Evolutionary conservation across 1,140 invertebrate species (phyloP).

Genomic region (Dendroctonus valens): DNA sequence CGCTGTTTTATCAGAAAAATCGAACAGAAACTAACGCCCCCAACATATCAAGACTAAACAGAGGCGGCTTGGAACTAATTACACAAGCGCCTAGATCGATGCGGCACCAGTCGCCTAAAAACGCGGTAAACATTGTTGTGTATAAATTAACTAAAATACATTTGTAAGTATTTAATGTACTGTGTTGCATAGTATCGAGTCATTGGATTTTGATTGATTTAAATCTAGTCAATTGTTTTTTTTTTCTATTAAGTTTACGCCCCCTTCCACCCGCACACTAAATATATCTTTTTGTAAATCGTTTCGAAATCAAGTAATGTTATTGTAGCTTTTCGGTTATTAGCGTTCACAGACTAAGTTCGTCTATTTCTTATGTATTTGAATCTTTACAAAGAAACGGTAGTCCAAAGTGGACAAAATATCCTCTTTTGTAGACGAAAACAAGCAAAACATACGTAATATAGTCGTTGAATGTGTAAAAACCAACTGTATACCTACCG

Average conservation of each 20-base stretch:
- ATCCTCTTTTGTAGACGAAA: too few species aligned
- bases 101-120: constrained; percentile 12
- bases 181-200: constrained; percentile 44
- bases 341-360: constrained; percentile 3
- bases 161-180: constrained; percentile 41
- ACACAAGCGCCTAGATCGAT: background rate
- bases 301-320: constrained; percentile 38
- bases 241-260: constrained; percentile 33
- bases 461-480: too few species aligned
- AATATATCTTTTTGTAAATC: constrained; percentile 42
- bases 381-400: constrained; percentile 42
- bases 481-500: too few species aligned
- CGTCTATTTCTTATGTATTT: constrained; percentile 20
- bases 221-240: constrained; percentile 43
- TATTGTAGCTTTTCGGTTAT: constrained; percentile 27
- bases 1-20: background rate
- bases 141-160: constrained; percentile 36
- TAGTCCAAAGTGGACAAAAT: constrained; percentile 48
- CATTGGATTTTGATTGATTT: constrained; percentile 33
- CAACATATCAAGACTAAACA: constrained; percentile 1
- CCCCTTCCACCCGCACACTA: constrained; percentile 10
- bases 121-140: constrained; percentile 38
- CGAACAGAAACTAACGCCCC: background rate
- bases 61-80: background rate
- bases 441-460: too few species aligned